These are phyloP conservation scores for Nerophis lumbriciformis DNA, from an alignment of 2,113 vertebrate genomes.

Conservation along the genomic window DNA sequence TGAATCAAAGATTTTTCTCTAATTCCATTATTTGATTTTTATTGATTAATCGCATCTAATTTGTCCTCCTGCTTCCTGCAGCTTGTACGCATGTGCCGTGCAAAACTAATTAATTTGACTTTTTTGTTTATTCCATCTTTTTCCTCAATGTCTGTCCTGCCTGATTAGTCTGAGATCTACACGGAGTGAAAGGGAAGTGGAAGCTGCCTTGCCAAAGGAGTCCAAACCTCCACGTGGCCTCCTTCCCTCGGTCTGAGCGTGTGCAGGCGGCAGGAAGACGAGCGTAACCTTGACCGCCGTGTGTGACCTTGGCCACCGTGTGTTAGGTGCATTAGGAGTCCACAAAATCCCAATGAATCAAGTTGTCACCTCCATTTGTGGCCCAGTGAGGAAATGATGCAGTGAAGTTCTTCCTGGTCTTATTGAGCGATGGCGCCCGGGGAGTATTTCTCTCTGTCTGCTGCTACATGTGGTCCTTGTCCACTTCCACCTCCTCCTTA, in stretches of 20 bases:
- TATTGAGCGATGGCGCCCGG: slow-evolving; percentile 42
- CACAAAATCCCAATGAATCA: slow-evolving; percentile 28
- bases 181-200: slow-evolving; percentile 44
- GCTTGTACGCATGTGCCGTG: no score
- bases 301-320: neutral
- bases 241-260: slow-evolving; percentile 28
- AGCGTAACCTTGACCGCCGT: neutral
- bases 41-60: no score
- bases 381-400: slow-evolving; percentile 54
- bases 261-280: neutral
- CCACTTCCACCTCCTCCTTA: slow-evolving; percentile 53
- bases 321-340: no score
- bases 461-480: slow-evolving; percentile 58
- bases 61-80: no score
- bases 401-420: slow-evolving; percentile 58
- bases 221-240: slow-evolving; percentile 30
- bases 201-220: slow-evolving; percentile 12
- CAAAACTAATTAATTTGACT: no score
- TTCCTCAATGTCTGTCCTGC: slow-evolving; percentile 45
- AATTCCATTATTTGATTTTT: no score
- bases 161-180: slow-evolving; percentile 48
- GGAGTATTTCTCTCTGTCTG: slow-evolving; percentile 37
- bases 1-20: no score
- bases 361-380: slow-evolving; percentile 27
- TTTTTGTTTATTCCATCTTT: no score